Percentiles rank a stretch among this genome's conserved stretches.
Evolutionary conservation across 2,113 vertebrate species (phyloP).

Genomic region (Leucosticte australis): DNA sequence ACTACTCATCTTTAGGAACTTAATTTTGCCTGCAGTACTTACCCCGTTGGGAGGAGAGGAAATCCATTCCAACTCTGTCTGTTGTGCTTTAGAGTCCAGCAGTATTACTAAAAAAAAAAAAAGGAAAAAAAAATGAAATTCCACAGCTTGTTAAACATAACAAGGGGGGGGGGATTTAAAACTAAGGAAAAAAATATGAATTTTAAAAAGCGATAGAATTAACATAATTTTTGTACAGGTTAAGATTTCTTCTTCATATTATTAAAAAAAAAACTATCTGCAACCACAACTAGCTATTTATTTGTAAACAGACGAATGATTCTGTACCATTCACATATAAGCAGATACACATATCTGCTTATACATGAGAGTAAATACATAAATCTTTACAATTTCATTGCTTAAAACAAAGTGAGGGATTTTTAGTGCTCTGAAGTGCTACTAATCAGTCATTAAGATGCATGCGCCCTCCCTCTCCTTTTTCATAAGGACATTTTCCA

Average conservation of each 20-base stretch:
- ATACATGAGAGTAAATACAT: neutral
- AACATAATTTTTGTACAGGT: neutral
- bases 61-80: conserved; percentile 99
- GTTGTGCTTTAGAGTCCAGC: conserved; percentile 98
- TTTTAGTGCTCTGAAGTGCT: neutral
- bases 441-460: neutral
- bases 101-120: conserved; percentile 85
- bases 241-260: neutral
- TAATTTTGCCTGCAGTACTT: conserved; percentile 67
- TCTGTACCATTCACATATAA: neutral
- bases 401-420: neutral
- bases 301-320: neutral
- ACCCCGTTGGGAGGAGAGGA: conserved; percentile 98
- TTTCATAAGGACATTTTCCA: neutral
- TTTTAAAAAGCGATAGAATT: neutral
- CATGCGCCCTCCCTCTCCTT: neutral
- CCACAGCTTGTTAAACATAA: conserved; percentile 16
- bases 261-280: neutral
- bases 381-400: neutral
- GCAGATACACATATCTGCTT: neutral
- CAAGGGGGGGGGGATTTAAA: neutral
- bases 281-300: neutral
- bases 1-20: neutral
- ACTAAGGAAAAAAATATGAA: neutral
- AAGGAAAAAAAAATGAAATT: neutral